Conservation (phyloP, 2,113 vertebrate genomes). For the Alaudala cheleensis region DNA sequence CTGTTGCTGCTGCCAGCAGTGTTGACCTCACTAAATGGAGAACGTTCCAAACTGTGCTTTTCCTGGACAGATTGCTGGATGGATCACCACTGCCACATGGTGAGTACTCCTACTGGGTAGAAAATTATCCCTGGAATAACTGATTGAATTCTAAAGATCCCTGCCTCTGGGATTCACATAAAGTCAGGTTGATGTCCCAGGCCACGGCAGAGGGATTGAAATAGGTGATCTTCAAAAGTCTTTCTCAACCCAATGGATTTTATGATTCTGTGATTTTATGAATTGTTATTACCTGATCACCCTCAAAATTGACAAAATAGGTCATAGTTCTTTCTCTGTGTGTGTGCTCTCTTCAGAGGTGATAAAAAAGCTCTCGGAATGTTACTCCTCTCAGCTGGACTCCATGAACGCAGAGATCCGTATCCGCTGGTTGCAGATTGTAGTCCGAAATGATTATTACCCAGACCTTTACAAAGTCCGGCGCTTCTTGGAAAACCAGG, state of each 20-base stretch:
- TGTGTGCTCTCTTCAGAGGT: constrained; percentile 76
- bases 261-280: not conserved
- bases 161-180: fast-evolving
- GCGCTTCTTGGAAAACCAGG: constrained; percentile 93
- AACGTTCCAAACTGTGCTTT: constrained; percentile 95
- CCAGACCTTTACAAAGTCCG: constrained; percentile 89
- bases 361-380: constrained; percentile 84
- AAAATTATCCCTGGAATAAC: not conserved
- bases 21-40: constrained; percentile 89
- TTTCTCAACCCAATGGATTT: not conserved
- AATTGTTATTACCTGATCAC: not conserved
- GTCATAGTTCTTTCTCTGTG: not conserved
- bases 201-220: not conserved
- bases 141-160: not conserved
- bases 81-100: constrained; percentile 85
- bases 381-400: constrained; percentile 90
- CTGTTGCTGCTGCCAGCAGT: constrained; percentile 72
- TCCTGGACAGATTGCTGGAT: constrained; percentile 92
- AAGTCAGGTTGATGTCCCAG: not conserved
- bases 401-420: constrained; percentile 93
- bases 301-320: not conserved
- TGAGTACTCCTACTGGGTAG: constrained; percentile 52
- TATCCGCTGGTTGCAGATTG: constrained; percentile 94
- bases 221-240: not conserved
- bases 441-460: constrained; percentile 91